Conservation (phyloP, 1,140 invertebrate species). For the Scylla paramamosain region DNA sequence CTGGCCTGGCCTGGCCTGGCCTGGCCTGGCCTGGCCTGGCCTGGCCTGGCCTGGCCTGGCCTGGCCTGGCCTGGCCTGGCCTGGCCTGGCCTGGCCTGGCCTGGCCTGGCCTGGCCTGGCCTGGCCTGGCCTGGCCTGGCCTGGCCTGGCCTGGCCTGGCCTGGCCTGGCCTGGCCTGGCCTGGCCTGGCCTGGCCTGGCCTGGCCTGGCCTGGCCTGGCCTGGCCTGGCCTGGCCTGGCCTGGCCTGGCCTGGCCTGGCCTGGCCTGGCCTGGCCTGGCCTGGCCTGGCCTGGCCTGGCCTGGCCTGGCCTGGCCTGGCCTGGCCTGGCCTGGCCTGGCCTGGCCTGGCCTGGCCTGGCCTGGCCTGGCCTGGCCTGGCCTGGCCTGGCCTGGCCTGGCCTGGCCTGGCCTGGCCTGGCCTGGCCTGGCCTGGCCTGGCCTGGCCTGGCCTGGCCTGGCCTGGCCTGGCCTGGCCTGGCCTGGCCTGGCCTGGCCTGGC, state of each 20-base stretch:
- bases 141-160: conserved; percentile 49
- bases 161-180: conserved; percentile 40
- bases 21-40: conserved; percentile 69
- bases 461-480: neutral
- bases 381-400: conserved; percentile 57
- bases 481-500: conserved; percentile 18
- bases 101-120: too few relatives aligned
- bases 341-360: conserved; percentile 58
- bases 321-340: conserved; percentile 59
- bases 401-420: conserved; percentile 52
- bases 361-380: conserved; percentile 49
- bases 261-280: conserved; percentile 10
- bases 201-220: conserved; percentile 30
- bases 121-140: conserved; percentile 33
- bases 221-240: conserved; percentile 32
- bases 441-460: conserved; percentile 29
- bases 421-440: conserved; percentile 19
- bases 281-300: conserved; percentile 3
- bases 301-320: neutral
- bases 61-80: conserved; percentile 73
- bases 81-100: conserved; percentile 63
- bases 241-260: neutral
- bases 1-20: conserved; percentile 69
- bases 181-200: conserved; percentile 32
- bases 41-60: conserved; percentile 46